A percentile compares a stretch with the other conserved stretches of the same genome.
Evolutionary conservation across 2,113 vertebrate genomes (phyloP).

Genomic region (Siphamia tubifer): DNA sequence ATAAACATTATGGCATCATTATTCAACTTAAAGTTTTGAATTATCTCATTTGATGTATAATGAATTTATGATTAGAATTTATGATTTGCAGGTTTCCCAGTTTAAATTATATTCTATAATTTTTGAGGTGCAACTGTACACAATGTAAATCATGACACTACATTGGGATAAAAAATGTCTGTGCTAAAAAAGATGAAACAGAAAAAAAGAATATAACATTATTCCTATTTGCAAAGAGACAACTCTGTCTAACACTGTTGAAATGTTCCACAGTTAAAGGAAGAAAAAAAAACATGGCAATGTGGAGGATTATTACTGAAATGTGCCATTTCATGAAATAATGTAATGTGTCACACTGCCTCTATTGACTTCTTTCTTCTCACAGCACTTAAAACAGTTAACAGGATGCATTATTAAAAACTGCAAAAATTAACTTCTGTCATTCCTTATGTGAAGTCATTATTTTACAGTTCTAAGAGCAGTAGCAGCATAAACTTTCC

Average conservation of each 20-base stretch:
- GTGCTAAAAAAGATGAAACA: background rate
- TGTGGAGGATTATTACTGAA: background rate
- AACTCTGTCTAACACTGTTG: background rate
- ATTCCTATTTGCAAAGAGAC: background rate
- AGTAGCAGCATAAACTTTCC: too few species aligned
- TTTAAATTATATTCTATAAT: too few species aligned
- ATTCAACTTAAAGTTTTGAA: too few species aligned
- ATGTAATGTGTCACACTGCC: background rate
- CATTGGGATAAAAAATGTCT: conserved; percentile 25
- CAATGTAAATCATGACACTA: conserved; percentile 19
- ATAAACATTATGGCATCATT: too few species aligned
- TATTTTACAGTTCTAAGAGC: too few species aligned
- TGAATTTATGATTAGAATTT: too few species aligned
- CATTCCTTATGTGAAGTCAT: too few species aligned
- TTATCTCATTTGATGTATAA: too few species aligned
- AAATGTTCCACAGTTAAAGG: background rate
- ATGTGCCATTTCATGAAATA: background rate
- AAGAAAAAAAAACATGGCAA: too few species aligned
- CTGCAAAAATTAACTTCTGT: background rate
- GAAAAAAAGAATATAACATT: too few species aligned
- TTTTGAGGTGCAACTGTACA: too few species aligned
- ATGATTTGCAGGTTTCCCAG: too few species aligned
- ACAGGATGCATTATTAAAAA: background rate
- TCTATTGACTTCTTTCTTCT: background rate
- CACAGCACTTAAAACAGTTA: background rate